Conservation (phyloP, 2,113 vertebrate genomes). For the Mixornis gularis region DNA sequence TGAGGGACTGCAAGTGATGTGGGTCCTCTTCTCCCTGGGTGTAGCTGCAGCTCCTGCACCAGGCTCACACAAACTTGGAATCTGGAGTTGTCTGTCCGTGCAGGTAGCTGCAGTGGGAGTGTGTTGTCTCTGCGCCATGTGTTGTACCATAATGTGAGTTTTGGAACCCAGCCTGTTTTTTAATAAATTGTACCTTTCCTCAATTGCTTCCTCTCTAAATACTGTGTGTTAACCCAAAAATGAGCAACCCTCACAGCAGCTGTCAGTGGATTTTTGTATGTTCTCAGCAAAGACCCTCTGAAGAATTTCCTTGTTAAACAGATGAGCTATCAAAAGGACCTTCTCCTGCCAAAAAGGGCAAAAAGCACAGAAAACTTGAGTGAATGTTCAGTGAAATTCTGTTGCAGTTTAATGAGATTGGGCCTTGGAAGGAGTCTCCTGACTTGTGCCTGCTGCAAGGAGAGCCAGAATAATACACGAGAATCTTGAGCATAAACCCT, state of each 20-base stretch:
- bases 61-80: not conserved
- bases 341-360: constrained; percentile 47
- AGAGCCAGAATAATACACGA: not conserved
- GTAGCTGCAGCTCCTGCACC: not conserved
- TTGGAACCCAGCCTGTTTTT: not conserved
- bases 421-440: not conserved
- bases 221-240: not conserved
- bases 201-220: not conserved
- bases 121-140: not conserved
- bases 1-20: not conserved
- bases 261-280: constrained; percentile 25
- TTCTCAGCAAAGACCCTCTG: constrained; percentile 30
- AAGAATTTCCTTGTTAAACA: constrained; percentile 53
- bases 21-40: not conserved
- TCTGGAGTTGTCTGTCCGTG: not conserved
- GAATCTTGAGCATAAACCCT: not conserved
- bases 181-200: constrained; percentile 41
- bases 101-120: not conserved
- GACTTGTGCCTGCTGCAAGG: not conserved
- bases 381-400: constrained; percentile 30
- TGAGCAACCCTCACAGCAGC: not conserved
- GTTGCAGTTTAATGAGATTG: not conserved
- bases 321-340: not conserved
- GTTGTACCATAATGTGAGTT: not conserved
- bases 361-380: not conserved